Evolutionary conservation across 2,888 invertebrate species (phyloP).

Genomic region (Megaustenia siamemsis): DNA sequence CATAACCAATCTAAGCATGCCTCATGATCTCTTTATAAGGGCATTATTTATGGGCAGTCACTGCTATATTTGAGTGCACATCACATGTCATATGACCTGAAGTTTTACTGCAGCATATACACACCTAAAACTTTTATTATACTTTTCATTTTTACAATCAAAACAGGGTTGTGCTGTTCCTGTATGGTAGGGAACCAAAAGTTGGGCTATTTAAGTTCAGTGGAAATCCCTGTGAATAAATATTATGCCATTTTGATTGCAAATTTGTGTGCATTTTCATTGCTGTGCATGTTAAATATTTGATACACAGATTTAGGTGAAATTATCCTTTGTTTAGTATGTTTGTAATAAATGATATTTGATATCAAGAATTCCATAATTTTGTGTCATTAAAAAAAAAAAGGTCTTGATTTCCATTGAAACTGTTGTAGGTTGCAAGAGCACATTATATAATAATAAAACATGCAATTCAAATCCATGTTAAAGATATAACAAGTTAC

Average conservation of each 20-base stretch:
- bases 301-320: slow-evolving; percentile 16
- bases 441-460: too few species aligned
- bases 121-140: too few species aligned
- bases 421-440: not conserved
- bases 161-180: not conserved
- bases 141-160: not conserved
- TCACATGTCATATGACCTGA: too few species aligned
- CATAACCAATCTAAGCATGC: too few species aligned
- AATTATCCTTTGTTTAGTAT: not conserved
- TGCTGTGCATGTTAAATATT: not conserved
- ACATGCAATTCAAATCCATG: too few species aligned
- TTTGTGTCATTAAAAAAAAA: not conserved
- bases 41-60: too few species aligned
- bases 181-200: not conserved
- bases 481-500: too few species aligned
- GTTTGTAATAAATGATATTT: slow-evolving; percentile 17
- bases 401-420: too few species aligned
- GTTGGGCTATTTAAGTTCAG: not conserved
- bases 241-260: not conserved
- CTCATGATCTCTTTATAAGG: too few species aligned
- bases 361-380: not conserved
- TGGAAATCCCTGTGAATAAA: not conserved
- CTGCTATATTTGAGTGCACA: too few species aligned
- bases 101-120: too few species aligned
- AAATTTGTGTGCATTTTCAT: not conserved